Evolutionary conservation across 2,888 invertebrate genomes (phyloP), one percentile per base, ranked within the genome.

Genomic region (Candidula unifasciata): DNA sequence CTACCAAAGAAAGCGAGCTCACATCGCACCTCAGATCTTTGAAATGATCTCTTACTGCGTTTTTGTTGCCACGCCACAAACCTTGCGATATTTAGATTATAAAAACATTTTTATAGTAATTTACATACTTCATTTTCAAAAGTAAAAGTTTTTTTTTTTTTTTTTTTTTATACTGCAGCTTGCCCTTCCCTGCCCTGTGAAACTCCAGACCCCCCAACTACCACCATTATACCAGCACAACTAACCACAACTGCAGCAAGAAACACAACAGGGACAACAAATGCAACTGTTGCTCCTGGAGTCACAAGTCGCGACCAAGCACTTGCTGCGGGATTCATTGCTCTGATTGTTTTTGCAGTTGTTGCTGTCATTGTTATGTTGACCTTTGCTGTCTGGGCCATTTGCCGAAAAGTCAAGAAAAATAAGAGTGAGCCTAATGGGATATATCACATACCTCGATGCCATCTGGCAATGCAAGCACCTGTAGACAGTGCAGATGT

Each of bases 101-200:
- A 44, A 6, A 44, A 44, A 44, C 0, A 10, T 44, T 44, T 44
- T 44, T 44, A 44, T 44, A 44, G 13, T 10, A 44, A 44, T 44
- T 13, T 10, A 44, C 13, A 10, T 13, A 44, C 13, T 44, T 44
- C 44, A 33, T 18, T 16, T 80, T 68, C 44, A 13, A 30, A 30
- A 54, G 18, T 1, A 60, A n/a, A 71, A 54, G 30, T 68, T 52
- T 52, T n/a, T 54, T 37, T 60, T 73, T 57, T 73, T 68, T 71
- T n/a, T n/a, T n/a, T n/a, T 54, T 71, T 80, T 80, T 33, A 66
- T n/a, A 71, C 24, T 21, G 73, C 81, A 81, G 82, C 76, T 54
- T 82, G 82, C 69, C 82, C 82, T 68, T 54, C 35, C 82, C 54
- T 77, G 66, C 82, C 76, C 30, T 82, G 82, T 64, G 68, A 60